These are phyloP conservation scores for Mola mola DNA, from an alignment of 2,113 vertebrate species.

Conservation along the genomic window DNA sequence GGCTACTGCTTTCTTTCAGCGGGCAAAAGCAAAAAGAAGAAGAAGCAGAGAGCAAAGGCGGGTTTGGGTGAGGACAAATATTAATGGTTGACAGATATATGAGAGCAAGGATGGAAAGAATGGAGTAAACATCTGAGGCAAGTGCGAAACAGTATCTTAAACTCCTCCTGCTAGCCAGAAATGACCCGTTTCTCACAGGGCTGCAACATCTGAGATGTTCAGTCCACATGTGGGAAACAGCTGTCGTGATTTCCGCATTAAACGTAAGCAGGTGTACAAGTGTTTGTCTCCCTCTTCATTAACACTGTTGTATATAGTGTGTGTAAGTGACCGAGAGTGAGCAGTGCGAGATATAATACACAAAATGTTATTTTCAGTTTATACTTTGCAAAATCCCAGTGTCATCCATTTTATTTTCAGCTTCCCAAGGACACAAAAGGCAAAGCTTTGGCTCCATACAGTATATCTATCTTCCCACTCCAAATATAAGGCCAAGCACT, in stretches of 20 bases:
- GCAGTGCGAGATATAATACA: neutral
- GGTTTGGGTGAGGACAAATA: slow-evolving; percentile 39
- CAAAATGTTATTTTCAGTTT: slow-evolving; percentile 11
- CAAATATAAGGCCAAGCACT: slow-evolving; percentile 22
- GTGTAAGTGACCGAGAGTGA: slow-evolving; percentile 9
- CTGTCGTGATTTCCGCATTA: slow-evolving; percentile 12
- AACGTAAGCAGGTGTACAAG: neutral
- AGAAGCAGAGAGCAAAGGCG: slow-evolving; percentile 34
- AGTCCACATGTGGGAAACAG: slow-evolving; percentile 36
- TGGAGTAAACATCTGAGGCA: slow-evolving; percentile 15
- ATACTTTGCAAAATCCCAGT: slow-evolving; percentile 1
- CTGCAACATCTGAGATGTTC: slow-evolving; percentile 8
- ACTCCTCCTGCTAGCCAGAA: slow-evolving; percentile 6
- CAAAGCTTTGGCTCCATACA: slow-evolving; percentile 9
- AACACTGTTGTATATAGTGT: neutral
- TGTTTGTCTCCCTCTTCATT: slow-evolving; percentile 3
- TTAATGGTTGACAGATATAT: slow-evolving; percentile 32
- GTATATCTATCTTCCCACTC: slow-evolving; percentile 15
- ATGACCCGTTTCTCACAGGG: neutral
- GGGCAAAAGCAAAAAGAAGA: slow-evolving; percentile 41
- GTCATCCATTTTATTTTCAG: slow-evolving; percentile 18
- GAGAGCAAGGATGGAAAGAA: slow-evolving; percentile 9
- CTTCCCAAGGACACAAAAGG: slow-evolving; percentile 25
- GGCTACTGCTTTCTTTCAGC: slow-evolving; percentile 36
- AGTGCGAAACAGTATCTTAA: slow-evolving; percentile 1